Evolutionary conservation across 2,113 vertebrate species (phyloP).

Genomic region (Ancistrus triradiatus): DNA sequence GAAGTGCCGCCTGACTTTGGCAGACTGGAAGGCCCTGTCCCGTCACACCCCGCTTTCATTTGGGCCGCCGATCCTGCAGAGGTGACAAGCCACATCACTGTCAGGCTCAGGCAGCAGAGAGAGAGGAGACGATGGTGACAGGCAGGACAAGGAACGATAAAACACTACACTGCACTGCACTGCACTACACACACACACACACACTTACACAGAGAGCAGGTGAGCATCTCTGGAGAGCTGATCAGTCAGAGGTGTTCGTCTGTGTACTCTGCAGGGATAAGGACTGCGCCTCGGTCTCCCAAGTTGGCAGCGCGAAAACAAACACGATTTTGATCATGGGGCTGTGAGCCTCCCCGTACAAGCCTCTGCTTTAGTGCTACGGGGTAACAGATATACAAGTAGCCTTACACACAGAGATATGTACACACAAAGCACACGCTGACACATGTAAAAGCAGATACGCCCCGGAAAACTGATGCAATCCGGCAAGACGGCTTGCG

Average conservation of each 20-base stretch:
- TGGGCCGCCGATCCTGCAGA: conserved; percentile 62
- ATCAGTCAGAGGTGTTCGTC: conserved; percentile 44
- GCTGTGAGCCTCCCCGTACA: conserved; percentile 16
- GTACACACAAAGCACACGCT: conserved; percentile 12
- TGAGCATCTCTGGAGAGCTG: conserved; percentile 44
- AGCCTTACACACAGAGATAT: conserved; percentile 38
- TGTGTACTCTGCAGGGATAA: conserved; percentile 34
- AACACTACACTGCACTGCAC: conserved; percentile 25
- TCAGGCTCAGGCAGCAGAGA: conserved; percentile 61
- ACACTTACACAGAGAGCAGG: conserved; percentile 30
- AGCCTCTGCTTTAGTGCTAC: conserved; percentile 33
- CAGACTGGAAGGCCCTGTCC: conserved; percentile 60
- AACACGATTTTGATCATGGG: conserved; percentile 58
- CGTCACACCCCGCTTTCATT: conserved; percentile 59
- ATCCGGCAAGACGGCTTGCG: background rate
- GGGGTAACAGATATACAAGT: conserved; percentile 36
- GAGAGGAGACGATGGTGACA: conserved; percentile 17
- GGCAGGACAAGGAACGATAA: conserved; percentile 20
- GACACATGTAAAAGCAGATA: conserved; percentile 2
- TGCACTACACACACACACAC: conserved; percentile 34
- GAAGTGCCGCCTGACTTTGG: conserved; percentile 48
- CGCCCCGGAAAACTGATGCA: background rate
- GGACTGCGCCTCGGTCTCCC: conserved; percentile 43
- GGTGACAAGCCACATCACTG: conserved; percentile 75
- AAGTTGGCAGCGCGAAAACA: conserved; percentile 61